Percentiles rank a stretch among this genome's conserved stretches.
These are phyloP conservation scores for Myzus persicae DNA, from an alignment of 1,140 invertebrate species.

Conservation along the genomic window DNA sequence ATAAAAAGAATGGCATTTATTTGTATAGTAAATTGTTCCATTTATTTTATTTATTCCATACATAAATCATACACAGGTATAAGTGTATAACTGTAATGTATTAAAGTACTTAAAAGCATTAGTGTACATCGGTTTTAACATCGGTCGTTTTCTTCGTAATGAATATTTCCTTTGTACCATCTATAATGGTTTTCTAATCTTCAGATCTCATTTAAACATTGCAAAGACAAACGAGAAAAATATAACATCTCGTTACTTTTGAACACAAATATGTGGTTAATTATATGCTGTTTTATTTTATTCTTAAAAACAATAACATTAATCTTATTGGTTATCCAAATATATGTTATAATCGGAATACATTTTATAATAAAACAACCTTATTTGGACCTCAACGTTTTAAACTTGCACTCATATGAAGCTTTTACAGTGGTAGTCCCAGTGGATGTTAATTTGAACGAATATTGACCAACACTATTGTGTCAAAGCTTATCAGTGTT, in stretches of 20 bases:
- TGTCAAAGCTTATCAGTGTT: slow-evolving; percentile 39
- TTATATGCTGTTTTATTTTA: not conserved
- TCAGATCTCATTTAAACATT: not conserved
- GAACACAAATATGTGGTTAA: not conserved
- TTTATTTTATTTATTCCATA: not conserved
- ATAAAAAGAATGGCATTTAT: not conserved
- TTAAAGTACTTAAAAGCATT: not conserved
- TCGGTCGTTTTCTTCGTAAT: not conserved
- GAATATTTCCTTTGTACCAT: not conserved
- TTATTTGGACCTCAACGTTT: not conserved
- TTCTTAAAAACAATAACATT: not conserved
- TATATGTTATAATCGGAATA: not conserved
- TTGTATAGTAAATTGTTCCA: too few relatives aligned
- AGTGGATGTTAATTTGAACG: slow-evolving; percentile 2
- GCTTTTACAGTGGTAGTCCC: not conserved
- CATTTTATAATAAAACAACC: not conserved
- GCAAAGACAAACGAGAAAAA: not conserved
- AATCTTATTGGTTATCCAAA: not conserved
- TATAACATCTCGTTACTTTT: not conserved
- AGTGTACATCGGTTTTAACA: not conserved
- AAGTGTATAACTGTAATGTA: not conserved
- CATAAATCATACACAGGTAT: not conserved
- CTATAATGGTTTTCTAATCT: not conserved
- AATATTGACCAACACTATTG: slow-evolving; percentile 14
- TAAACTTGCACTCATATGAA: not conserved